A percentile compares a stretch with the other conserved stretches of the same genome.
These are phyloP conservation scores for Papilio dardanus DNA, from an alignment of 1,140 invertebrate species.

Conservation along the genomic window DNA sequence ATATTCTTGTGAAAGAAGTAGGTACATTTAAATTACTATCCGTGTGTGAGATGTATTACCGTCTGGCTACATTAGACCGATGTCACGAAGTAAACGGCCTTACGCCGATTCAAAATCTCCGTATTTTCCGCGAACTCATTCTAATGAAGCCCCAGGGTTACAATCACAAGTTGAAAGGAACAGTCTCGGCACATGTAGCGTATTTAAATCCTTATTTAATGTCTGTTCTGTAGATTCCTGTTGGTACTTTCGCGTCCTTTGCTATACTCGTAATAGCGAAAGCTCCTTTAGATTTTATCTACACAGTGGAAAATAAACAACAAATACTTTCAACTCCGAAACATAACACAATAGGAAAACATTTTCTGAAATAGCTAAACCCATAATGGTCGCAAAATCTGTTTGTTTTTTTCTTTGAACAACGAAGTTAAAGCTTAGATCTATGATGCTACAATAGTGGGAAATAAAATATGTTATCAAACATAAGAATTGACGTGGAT, in stretches of 20 bases:
- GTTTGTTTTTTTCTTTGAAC: slow-evolving; percentile 5
- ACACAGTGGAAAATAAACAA: slow-evolving; percentile 27
- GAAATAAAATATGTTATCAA: neutral
- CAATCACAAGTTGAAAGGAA: slow-evolving; percentile 12
- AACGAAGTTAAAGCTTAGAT: neutral
- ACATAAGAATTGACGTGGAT: neutral
- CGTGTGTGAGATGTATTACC: slow-evolving; percentile 13
- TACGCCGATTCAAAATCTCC: too few relatives aligned
- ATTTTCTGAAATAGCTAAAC: slow-evolving; percentile 19
- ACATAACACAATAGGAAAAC: slow-evolving; percentile 33
- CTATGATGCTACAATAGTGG: slow-evolving; percentile 7
- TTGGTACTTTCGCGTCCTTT: neutral
- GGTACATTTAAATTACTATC: neutral
- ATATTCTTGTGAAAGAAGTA: too few relatives aligned
- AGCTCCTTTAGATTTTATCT: slow-evolving; percentile 36
- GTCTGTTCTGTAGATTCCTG: neutral
- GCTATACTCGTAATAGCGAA: slow-evolving; percentile 36
- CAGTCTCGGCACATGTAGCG: slow-evolving; percentile 26
- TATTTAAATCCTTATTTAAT: slow-evolving; percentile 38
- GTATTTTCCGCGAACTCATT: too few relatives aligned
- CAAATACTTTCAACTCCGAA: slow-evolving; percentile 28
- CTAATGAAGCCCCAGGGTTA: too few relatives aligned
- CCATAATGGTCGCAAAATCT: neutral
- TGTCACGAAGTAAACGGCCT: too few relatives aligned
- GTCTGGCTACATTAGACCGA: too few relatives aligned